These are phyloP conservation scores for Masticophis lateralis DNA, from an alignment of 2,797 vertebrate species.

Conservation along the genomic window DNA sequence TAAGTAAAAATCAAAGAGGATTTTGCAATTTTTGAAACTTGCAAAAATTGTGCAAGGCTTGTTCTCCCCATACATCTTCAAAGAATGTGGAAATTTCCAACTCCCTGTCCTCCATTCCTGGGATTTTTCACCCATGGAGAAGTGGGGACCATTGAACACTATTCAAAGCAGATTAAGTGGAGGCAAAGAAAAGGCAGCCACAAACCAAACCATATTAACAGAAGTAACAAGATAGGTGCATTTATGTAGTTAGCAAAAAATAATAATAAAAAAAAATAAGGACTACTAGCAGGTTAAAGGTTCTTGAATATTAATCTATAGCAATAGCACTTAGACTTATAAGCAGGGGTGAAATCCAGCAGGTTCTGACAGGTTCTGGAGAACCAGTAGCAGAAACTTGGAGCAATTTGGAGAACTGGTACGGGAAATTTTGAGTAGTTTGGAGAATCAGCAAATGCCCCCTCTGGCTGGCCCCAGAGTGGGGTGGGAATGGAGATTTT, in stretches of 20 bases:
- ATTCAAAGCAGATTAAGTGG: background rate
- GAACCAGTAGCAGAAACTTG: no score
- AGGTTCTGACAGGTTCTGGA: no score
- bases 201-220: background rate
- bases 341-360: no score
- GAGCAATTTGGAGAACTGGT: no score
- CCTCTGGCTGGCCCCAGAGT: no score
- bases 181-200: background rate
- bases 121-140: background rate
- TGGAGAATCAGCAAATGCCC: no score
- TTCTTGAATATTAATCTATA: slow-evolving; percentile 41
- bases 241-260: background rate
- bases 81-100: background rate
- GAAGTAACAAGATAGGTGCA: background rate
- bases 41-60: background rate
- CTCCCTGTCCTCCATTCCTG: background rate
- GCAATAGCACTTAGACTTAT: no score
- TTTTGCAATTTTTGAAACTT: background rate
- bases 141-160: background rate
- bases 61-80: background rate
- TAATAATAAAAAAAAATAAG: slow-evolving; percentile 1
- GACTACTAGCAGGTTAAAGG: slow-evolving; percentile 7
- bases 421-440: no score
- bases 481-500: no score
- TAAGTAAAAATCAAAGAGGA: background rate